Conservation (phyloP, 2,797 vertebrate species). For the Tapera naevia region DNA sequence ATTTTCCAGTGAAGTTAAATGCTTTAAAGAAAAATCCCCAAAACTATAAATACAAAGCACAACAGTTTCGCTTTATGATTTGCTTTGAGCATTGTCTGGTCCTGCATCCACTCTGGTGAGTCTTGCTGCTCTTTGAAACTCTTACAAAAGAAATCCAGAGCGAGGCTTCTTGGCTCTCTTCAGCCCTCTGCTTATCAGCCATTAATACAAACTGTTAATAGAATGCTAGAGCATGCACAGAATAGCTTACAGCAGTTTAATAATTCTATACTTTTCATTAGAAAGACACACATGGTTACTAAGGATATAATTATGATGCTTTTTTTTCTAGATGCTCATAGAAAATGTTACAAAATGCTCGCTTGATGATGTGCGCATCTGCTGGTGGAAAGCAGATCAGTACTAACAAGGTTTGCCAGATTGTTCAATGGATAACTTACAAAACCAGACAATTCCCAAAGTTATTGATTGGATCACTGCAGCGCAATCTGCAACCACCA, state of each 20-base stretch:
- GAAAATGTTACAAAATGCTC: slow-evolving; percentile 25
- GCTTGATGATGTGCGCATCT: not conserved
- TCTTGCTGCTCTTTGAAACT: not conserved
- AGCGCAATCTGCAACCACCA: not conserved
- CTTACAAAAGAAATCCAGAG: not conserved
- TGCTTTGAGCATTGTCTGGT: slow-evolving; percentile 44
- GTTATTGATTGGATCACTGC: not conserved
- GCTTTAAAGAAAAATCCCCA: slow-evolving; percentile 29
- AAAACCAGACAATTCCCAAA: slow-evolving; percentile 42
- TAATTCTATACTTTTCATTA: not conserved
- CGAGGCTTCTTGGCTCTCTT: not conserved
- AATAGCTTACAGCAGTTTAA: not conserved
- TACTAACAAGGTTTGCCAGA: not conserved
- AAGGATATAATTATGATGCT: not conserved
- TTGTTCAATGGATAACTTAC: not conserved
- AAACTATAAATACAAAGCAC: slow-evolving; percentile 49
- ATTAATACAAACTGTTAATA: not conserved
- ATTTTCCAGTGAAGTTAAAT: slow-evolving; percentile 35
- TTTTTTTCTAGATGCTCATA: not conserved
- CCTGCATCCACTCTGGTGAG: not conserved
- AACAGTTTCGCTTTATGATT: slow-evolving; percentile 3
- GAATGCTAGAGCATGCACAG: not conserved
- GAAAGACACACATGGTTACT: not conserved
- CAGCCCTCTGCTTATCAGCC: not conserved
- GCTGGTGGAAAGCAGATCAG: slow-evolving; percentile 21